Evolutionary conservation across 2,888 invertebrate genomes (phyloP).

Genomic region (Deilephila porcellus): DNA sequence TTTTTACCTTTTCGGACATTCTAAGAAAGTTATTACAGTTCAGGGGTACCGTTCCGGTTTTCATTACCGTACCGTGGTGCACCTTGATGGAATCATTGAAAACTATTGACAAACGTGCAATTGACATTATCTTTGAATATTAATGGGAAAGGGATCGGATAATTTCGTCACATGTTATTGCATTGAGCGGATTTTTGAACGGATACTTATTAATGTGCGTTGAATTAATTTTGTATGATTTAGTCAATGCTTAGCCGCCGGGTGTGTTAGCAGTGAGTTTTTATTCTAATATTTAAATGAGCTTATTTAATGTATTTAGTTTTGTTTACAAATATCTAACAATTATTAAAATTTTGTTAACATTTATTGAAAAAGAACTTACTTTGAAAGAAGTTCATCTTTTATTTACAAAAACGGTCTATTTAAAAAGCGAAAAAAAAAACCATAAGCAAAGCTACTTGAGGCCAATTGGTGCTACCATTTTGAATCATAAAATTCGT

Average conservation of each 20-base stretch:
- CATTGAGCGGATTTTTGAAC: not conserved
- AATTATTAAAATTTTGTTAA: too few species aligned
- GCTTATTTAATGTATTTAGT: not conserved
- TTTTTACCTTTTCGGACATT: not conserved
- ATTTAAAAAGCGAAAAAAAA: too few species aligned
- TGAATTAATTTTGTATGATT: not conserved
- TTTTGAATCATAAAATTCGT: too few species aligned
- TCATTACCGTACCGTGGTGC: not conserved
- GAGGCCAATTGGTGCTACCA: too few species aligned
- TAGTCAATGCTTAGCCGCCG: slow-evolving; percentile 10
- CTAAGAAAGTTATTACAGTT: too few species aligned
- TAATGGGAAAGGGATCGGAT: slow-evolving; percentile 1
- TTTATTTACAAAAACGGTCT: too few species aligned
- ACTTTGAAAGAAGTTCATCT: too few species aligned
- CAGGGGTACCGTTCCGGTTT: not conserved
- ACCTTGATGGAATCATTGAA: slow-evolving; percentile 2
- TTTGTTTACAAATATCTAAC: not conserved
- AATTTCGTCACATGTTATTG: slow-evolving; percentile 17
- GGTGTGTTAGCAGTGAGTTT: slow-evolving; percentile 12
- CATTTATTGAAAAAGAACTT: too few species aligned
- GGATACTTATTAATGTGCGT: not conserved
- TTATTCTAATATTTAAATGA: not conserved
- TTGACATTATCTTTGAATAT: slow-evolving; percentile 12
- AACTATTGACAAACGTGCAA: slow-evolving; percentile 11
- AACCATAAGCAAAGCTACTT: too few species aligned